A percentile compares a stretch with the other conserved stretches of the same genome.
Evolutionary conservation across 2,113 vertebrate species (phyloP).

Genomic region (Rissa tridactyla): DNA sequence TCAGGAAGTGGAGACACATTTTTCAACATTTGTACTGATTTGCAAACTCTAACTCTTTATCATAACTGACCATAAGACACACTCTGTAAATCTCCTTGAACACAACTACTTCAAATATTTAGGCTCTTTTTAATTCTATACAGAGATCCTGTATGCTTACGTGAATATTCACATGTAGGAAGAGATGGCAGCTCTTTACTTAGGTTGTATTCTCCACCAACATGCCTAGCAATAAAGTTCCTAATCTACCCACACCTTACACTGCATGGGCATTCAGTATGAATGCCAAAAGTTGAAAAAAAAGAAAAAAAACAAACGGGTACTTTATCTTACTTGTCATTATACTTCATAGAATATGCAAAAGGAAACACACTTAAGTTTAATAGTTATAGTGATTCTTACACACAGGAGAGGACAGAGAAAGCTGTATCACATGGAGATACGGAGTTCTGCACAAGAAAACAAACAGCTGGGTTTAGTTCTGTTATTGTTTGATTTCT

Average conservation of each 20-base stretch:
- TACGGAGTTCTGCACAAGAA: neutral
- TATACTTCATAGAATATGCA: neutral
- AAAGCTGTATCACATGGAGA: neutral
- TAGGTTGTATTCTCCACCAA: neutral
- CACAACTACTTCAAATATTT: neutral
- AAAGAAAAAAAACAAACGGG: neutral
- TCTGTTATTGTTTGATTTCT: neutral
- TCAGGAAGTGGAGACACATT: neutral
- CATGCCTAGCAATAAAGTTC: neutral
- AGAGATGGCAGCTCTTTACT: neutral
- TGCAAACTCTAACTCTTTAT: neutral
- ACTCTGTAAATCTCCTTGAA: neutral
- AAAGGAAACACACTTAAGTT: neutral
- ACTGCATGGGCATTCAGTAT: neutral
- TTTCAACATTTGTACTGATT: neutral
- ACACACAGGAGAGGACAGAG: neutral
- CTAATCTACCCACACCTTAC: neutral
- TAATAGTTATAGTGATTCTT: neutral
- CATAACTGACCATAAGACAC: accelerated
- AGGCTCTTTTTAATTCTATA: neutral
- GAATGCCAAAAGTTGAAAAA: neutral
- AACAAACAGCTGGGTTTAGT: neutral
- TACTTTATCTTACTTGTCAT: neutral
- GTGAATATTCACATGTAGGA: neutral
- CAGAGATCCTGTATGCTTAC: neutral